Evolutionary conservation across 2,888 invertebrate genomes (phyloP).

Genomic region (Aproaerema taeniolella): DNA sequence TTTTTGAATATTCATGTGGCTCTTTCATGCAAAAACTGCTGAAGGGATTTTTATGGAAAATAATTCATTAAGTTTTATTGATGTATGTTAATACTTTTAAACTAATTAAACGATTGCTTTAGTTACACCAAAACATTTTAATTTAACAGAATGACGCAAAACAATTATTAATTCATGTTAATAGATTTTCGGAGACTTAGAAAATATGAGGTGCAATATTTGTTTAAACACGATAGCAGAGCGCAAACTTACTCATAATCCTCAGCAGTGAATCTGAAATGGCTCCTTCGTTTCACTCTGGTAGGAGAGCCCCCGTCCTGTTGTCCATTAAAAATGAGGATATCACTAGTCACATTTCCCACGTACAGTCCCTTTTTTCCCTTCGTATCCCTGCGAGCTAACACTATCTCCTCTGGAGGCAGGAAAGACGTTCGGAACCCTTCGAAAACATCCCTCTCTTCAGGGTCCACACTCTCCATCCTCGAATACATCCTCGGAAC

Average conservation of each 20-base stretch:
- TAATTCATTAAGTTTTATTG: too few relatives aligned
- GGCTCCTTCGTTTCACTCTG: conserved; percentile 55
- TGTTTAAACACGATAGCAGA: too few relatives aligned
- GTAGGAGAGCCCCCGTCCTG: conserved; percentile 31
- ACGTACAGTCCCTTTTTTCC: conserved; percentile 33
- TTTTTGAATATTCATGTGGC: too few relatives aligned
- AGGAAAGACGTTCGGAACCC: conserved; percentile 81
- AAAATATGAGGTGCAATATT: too few relatives aligned
- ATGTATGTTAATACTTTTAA: too few relatives aligned
- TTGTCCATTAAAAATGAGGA: conserved; percentile 41
- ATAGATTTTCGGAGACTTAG: too few relatives aligned
- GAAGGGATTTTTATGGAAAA: too few relatives aligned
- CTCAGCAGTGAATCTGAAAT: conserved; percentile 40
- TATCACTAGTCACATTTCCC: conserved; percentile 48
- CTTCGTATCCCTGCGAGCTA: conserved; percentile 42
- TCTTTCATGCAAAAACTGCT: too few relatives aligned
- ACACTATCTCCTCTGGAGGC: conserved; percentile 69
- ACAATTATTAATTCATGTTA: too few relatives aligned
- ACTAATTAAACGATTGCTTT: too few relatives aligned
- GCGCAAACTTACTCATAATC: conserved; percentile 55
- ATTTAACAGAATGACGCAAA: too few relatives aligned
- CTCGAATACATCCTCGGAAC: conserved; percentile 55
- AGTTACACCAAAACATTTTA: too few relatives aligned
- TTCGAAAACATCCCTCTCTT: conserved; percentile 77
- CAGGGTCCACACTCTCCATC: conserved; percentile 62